Evolutionary conservation across 2,797 vertebrate genomes (phyloP).

Genomic region (Acropternis orthonyx): DNA sequence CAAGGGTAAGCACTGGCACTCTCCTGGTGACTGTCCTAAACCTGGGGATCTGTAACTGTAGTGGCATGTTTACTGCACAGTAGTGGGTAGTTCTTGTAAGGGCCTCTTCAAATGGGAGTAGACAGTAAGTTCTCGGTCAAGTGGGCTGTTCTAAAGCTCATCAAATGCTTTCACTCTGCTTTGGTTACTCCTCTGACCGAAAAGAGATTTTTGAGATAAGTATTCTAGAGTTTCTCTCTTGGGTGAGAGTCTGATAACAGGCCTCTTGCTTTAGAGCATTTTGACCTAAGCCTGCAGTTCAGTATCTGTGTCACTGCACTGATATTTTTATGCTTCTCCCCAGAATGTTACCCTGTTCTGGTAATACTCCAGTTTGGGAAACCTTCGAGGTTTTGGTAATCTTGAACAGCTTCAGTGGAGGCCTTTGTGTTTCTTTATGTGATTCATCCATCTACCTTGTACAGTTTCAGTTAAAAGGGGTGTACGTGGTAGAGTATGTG

Average conservation of each 20-base stretch:
- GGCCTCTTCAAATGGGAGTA: not conserved
- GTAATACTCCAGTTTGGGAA: not conserved
- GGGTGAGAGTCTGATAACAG: not conserved
- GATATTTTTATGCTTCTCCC: not conserved
- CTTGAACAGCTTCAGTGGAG: not conserved
- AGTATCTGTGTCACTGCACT: not conserved
- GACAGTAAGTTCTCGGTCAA: not conserved
- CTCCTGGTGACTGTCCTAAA: not conserved
- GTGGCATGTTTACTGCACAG: not conserved
- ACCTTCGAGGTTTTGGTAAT: not conserved
- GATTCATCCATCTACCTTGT: not conserved
- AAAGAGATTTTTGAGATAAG: not conserved
- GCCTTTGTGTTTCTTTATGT: not conserved
- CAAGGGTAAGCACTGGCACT: slow-evolving; percentile 81
- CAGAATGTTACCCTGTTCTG: not conserved
- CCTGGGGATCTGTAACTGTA: not conserved
- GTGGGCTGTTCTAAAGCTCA: not conserved
- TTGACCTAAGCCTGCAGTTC: not conserved
- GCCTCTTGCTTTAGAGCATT: not conserved
- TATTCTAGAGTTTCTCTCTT: not conserved
- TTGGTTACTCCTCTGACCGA: not conserved
- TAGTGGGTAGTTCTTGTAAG: not conserved
- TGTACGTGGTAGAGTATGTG: not conserved
- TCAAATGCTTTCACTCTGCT: not conserved
- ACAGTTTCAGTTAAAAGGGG: not conserved